Evolutionary conservation across 2,797 vertebrate species (phyloP).

Genomic region (Moxostoma hubbsi): DNA sequence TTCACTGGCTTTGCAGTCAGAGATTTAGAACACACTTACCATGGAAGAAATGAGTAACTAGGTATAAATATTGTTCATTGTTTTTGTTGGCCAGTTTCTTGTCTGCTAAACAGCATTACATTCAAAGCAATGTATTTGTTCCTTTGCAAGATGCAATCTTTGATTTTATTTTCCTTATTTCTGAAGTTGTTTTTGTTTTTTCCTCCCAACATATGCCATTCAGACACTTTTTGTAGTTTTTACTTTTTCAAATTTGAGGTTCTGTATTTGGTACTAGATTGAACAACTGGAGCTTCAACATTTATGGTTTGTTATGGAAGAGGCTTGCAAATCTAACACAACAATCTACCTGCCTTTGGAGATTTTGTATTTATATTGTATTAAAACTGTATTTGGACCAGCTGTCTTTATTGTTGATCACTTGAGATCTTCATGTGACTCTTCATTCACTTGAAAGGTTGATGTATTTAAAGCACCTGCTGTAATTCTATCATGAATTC

Average conservation of each 20-base stretch:
- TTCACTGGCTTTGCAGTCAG: not conserved
- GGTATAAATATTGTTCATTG: not conserved
- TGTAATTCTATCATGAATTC: not conserved
- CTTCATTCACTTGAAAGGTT: conserved; percentile 3
- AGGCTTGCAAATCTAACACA: too few species aligned
- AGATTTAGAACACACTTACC: conserved; percentile 1
- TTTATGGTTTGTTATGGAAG: too few species aligned
- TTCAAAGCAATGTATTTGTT: not conserved
- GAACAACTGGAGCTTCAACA: too few species aligned
- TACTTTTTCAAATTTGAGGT: too few species aligned
- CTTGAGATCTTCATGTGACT: conserved; percentile 13
- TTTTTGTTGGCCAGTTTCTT: not conserved
- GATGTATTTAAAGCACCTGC: conserved; percentile 27
- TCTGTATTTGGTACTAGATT: too few species aligned
- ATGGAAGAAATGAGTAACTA: not conserved
- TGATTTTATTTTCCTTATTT: not conserved
- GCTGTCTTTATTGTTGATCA: conserved; percentile 8
- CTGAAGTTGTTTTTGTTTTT: not conserved
- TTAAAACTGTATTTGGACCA: conserved; percentile 16
- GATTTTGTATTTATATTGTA: conserved; percentile 17
- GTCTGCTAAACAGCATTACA: not conserved
- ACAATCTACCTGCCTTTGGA: conserved; percentile 1
- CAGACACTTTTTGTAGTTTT: too few species aligned
- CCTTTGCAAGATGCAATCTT: not conserved
- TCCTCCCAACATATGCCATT: too few species aligned